Evolutionary conservation across 2,797 vertebrate genomes (phyloP).

Genomic region (Lithobates sylvaticus): DNA sequence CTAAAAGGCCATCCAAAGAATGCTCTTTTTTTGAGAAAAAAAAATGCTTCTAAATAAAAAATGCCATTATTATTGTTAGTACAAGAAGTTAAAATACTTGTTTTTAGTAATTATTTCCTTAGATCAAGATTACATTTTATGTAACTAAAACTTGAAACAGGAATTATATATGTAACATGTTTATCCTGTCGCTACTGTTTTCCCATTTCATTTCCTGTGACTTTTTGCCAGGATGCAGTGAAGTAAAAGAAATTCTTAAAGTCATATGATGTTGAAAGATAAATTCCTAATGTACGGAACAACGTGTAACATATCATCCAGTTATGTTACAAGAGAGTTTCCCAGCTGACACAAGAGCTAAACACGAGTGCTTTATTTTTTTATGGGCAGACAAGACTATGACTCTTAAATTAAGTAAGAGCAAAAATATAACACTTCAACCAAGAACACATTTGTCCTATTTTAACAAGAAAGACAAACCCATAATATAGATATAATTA

Average conservation of each 20-base stretch:
- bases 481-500: slow-evolving; percentile 6
- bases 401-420: background rate
- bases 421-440: background rate
- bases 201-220: slow-evolving; percentile 14
- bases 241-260: slow-evolving; percentile 16
- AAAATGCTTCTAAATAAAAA: background rate
- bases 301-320: background rate
- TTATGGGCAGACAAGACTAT: background rate
- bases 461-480: no score
- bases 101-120: background rate
- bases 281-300: background rate
- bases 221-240: background rate
- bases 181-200: slow-evolving; percentile 32
- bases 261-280: background rate
- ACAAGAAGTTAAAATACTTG: background rate
- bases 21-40: no score
- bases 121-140: background rate
- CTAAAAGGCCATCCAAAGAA: slow-evolving; percentile 3
- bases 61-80: background rate
- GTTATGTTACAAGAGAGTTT: background rate
- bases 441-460: background rate
- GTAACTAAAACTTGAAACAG: background rate
- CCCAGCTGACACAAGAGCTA: background rate
- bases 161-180: slow-evolving; percentile 13
- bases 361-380: background rate